Percentiles rank a stretch among this genome's conserved stretches.
Evolutionary conservation across 2,113 vertebrate genomes (phyloP).

Genomic region (Sinosuthora webbiana): DNA sequence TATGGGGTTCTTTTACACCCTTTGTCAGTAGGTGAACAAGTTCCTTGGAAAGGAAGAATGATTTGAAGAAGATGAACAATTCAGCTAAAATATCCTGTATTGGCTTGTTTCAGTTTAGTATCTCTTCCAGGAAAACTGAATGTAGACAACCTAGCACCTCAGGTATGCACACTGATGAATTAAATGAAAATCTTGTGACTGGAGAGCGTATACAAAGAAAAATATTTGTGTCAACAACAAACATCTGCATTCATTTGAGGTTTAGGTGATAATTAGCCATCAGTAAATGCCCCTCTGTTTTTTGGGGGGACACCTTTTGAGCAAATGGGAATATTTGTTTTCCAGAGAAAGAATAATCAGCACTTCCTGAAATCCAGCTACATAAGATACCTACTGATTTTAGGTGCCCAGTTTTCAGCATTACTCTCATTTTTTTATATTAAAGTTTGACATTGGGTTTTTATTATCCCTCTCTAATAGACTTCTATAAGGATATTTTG

Average conservation of each 20-base stretch:
- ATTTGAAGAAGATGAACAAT: not conserved
- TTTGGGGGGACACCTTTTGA: not conserved
- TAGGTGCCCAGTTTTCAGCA: not conserved
- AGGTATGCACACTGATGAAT: constrained; percentile 24
- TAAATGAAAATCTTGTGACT: constrained; percentile 1
- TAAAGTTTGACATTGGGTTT: not conserved
- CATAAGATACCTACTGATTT: not conserved
- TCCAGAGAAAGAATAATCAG: not conserved
- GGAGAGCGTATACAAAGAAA: not conserved
- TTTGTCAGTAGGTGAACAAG: not conserved
- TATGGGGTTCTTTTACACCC: not conserved
- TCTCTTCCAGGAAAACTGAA: constrained; percentile 47
- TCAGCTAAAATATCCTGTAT: constrained; percentile 17
- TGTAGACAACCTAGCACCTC: constrained; percentile 54
- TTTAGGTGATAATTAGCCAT: not conserved
- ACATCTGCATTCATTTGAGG: constrained; percentile 31
- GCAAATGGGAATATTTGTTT: not conserved
- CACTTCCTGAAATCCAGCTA: constrained; percentile 10
- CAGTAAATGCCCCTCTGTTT: not conserved
- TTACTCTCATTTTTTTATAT: not conserved
- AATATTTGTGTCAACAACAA: not conserved
- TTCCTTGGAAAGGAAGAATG: constrained; percentile 16
- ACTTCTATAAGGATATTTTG: not conserved
- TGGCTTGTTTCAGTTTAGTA: constrained; percentile 44
- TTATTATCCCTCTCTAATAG: not conserved